Conservation (phyloP, 2,888 invertebrate genomes). For the Mythimna vitellina region DNA sequence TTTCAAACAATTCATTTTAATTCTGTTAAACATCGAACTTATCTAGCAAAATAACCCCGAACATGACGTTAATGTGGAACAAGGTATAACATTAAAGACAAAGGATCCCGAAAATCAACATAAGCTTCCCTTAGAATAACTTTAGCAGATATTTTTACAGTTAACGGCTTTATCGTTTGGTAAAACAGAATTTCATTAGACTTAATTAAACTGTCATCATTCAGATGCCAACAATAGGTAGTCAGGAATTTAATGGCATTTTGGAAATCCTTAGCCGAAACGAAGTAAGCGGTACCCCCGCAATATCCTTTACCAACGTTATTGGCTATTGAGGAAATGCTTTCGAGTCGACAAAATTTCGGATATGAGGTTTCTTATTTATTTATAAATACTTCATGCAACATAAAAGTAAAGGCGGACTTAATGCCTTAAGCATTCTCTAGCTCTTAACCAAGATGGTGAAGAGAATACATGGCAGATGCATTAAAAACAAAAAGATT, state of each 20-base stretch:
- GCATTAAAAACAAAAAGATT: no score
- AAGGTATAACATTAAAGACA: slow-evolving; percentile 64
- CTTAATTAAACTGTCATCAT: neutral
- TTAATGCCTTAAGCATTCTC: no score
- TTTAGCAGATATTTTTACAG: slow-evolving; percentile 42
- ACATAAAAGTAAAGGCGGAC: no score
- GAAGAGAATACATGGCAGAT: no score
- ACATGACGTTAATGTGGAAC: slow-evolving; percentile 46
- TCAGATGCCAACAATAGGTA: neutral
- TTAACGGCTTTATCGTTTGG: neutral
- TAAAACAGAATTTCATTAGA: slow-evolving; percentile 4
- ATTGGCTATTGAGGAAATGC: neutral
- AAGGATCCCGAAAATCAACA: slow-evolving; percentile 66
- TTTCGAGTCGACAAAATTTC: neutral
- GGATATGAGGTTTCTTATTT: neutral
- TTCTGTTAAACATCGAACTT: neutral
- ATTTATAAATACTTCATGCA: no score
- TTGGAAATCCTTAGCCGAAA: neutral
- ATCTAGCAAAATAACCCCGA: slow-evolving; percentile 57
- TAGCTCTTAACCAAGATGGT: no score
- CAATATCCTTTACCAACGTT: slow-evolving; percentile 1
- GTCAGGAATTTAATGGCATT: neutral
- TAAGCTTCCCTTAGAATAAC: slow-evolving; percentile 62
- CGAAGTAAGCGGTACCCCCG: neutral
- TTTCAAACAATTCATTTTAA: neutral